Percentiles rank a stretch among this genome's conserved stretches.
Conservation (phyloP, 2,888 invertebrate species). For the Epinotia demarniana region DNA sequence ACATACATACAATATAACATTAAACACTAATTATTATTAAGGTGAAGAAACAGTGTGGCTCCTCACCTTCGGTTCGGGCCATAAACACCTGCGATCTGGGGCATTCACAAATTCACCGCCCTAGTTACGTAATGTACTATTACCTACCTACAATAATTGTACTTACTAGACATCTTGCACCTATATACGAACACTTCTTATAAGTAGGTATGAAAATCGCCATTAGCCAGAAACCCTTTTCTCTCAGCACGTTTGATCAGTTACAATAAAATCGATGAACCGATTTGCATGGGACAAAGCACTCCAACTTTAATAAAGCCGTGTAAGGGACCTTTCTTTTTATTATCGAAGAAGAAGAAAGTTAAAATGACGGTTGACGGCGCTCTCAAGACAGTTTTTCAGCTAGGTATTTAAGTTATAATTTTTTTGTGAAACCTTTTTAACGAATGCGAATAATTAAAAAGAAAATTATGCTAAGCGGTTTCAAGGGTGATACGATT, state of each 20-base stretch:
- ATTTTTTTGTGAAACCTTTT: background rate
- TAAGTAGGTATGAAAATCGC: conserved; percentile 15
- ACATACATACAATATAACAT: too few species aligned
- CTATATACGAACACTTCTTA: background rate
- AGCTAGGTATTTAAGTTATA: background rate
- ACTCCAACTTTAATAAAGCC: conserved; percentile 68
- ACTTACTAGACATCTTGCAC: too few species aligned
- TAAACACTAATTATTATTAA: too few species aligned
- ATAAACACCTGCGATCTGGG: too few species aligned
- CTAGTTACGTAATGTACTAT: too few species aligned
- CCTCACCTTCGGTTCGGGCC: too few species aligned
- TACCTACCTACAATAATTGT: too few species aligned
- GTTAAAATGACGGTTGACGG: conserved; percentile 13
- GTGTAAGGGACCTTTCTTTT: conserved; percentile 54
- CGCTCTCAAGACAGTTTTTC: conserved; percentile 25
- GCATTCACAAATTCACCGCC: too few species aligned
- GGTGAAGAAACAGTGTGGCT: too few species aligned
- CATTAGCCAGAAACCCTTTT: conserved; percentile 52
- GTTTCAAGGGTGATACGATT: too few species aligned
- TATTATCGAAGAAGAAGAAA: conserved; percentile 44
- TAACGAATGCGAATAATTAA: background rate
- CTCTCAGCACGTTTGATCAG: conserved; percentile 59
- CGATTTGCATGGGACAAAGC: conserved; percentile 74
- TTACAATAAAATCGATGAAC: conserved; percentile 67
- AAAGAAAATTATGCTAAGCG: too few species aligned